Base-by-base conservation (phyloP, 2,888 invertebrate genomes). In the Taphrorychus bicolor region DNA sequence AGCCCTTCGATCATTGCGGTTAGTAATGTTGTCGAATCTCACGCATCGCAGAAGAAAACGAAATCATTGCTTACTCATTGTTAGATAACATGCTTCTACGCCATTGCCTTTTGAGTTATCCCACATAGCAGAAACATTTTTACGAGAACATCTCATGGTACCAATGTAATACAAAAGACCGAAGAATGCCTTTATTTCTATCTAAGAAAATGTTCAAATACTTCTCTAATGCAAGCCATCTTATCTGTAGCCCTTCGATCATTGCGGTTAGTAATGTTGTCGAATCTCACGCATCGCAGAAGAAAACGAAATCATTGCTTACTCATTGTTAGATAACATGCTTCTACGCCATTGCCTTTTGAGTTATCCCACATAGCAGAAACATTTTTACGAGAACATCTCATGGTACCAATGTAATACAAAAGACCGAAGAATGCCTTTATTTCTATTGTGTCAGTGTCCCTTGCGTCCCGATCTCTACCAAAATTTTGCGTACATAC, bases 61-160 rank as follows among this genome's bases (percentile, higher is more conserved):
- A 68, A 64, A 70, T 18, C 63, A 19, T 42, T 59, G 69, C 48
- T 66, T 64, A 40, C 65, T 69, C 70, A 71, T 72, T 23, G 67
- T 17, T 7, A 73, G 53, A 48, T 72, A 72, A 53, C 69, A 72
- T 21, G 66, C 42, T 69, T 73, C 71, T 5, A 73, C 40, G 11
- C 72, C 72, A 48, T 51, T 71, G 4, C 73, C 72, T 52, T 65
- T 73, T 18, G 73, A 72, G 45, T 73, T 73, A 54, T 73, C 71
- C 71, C 73, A 71, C 19, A 73, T 41, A 64, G 71, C 59, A 21
- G 58, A 22, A 9, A 61, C 9, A 63, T 73, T 73, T 68, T 70
- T 72, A 57, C 70, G 58, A 22, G 70, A 70, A 18, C 32, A 41
- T 51, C 58, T 32, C 17, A 64, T 5, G 17, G 42, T n/a, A 40